Evolutionary conservation across 2,797 vertebrate genomes (phyloP).

Genomic region (Poeciliopsis turneri): DNA sequence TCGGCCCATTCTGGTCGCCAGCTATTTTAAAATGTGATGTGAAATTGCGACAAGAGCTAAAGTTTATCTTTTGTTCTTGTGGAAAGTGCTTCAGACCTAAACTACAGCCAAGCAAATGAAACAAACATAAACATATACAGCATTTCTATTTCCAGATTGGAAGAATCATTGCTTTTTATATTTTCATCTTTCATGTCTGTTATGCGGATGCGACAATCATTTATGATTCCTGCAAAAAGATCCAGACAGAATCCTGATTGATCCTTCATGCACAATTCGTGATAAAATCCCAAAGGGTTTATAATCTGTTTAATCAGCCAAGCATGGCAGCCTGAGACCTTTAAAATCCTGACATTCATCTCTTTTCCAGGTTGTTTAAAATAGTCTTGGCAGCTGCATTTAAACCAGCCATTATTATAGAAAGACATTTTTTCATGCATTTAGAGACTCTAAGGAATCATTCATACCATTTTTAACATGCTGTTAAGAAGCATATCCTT

Average conservation of each 20-base stretch:
- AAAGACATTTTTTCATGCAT: not conserved
- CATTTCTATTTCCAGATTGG: not conserved
- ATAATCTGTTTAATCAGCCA: constrained; percentile 12
- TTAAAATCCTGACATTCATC: not conserved
- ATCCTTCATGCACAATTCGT: not conserved
- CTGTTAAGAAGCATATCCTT: not conserved
- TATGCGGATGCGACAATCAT: not conserved
- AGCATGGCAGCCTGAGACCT: not conserved
- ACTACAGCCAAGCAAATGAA: not conserved
- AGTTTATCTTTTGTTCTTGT: not conserved
- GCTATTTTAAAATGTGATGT: not conserved
- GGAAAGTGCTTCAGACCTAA: not conserved
- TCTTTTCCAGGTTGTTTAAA: constrained; percentile 7
- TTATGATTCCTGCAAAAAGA: constrained; percentile 2
- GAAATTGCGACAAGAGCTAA: not conserved
- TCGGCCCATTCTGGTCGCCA: not conserved
- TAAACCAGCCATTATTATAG: not conserved
- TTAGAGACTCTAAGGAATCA: not conserved
- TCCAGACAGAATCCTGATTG: not conserved
- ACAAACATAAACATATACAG: not conserved
- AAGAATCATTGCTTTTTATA: not conserved
- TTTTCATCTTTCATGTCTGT: not conserved
- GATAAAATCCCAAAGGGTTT: not conserved
- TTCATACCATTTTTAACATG: not conserved
- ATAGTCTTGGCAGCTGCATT: not conserved